Evolutionary conservation across 1,140 invertebrate species (phyloP), one percentile per base, ranked within the genome.

Genomic region (Copidosoma floridanum): DNA sequence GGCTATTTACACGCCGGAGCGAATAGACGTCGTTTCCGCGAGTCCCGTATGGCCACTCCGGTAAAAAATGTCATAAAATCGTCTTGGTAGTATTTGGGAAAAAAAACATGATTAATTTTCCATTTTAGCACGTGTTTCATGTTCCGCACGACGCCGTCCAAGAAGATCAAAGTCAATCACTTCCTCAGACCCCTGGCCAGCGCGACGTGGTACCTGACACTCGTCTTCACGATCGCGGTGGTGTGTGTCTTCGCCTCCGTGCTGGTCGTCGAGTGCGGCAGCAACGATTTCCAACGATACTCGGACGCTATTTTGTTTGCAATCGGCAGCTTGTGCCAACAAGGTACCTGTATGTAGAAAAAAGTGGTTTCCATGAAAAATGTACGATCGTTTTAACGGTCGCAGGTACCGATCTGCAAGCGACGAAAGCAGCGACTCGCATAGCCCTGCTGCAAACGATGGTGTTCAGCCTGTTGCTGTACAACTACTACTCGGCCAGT

Each of bases 401-500:
- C 1, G 8, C 29, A 72, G 71, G 71, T 23, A 64, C 70, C 7
- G 54, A 56, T 21, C 47, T 71, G 7, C 60, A 58, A 18, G 65
- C 70, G 2, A 65, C 59, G 20, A 57, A 16, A 4, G 21, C 70
- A 0, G 44, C 69, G 4, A 55, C 68, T 18, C 71, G 72, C 14
- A 67, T 75, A 14, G 70, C 65, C 2, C 54, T 74, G 1, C 27
- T 73, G 6, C 66, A 69, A 32, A 59, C 75, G 14, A 61, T 71
- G 23, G 1, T 76, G 6, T 72, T 76, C 38, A 71, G 72, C 40
- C 65, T 74, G 38, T 50, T 77, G 10, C 67, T 77, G 32, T 73
- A 70, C 24, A 77, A 78, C 63, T 78, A 78, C 54, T 78, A 78
- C 23, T 72, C 73, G 3, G 75, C 66, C 1, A 72, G 71, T 52